Evolutionary conservation across 53 echinoderm and acorn worm species (phyloP).

Genomic region (Holothuria scabra): DNA sequence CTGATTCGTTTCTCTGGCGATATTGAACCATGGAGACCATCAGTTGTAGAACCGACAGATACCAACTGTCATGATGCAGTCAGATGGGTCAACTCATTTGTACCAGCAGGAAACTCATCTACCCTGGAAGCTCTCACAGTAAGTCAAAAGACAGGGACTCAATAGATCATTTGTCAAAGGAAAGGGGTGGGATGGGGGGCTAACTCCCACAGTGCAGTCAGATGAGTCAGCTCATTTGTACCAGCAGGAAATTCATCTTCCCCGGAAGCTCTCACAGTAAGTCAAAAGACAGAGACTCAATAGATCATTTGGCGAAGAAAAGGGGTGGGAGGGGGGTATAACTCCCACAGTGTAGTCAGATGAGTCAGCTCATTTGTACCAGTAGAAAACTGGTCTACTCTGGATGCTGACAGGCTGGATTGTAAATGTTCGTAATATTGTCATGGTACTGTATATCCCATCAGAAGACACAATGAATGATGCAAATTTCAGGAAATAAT

Average conservation of each 20-base stretch:
- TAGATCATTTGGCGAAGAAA: neutral
- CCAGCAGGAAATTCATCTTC: constrained; percentile 97
- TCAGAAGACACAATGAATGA: too few species aligned
- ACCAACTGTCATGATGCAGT: constrained; percentile 97
- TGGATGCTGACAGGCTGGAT: constrained; percentile 64
- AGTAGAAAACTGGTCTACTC: constrained; percentile 92
- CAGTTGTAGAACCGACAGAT: constrained; percentile 81
- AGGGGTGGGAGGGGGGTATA: constrained; percentile 2
- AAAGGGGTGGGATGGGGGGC: neutral
- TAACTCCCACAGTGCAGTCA: constrained; percentile 93
- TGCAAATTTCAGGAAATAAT: too few species aligned
- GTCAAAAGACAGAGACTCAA: neutral
- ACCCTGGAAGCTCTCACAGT: constrained; percentile 94
- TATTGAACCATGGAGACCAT: constrained; percentile 94
- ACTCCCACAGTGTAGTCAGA: constrained; percentile 92
- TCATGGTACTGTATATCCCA: too few species aligned
- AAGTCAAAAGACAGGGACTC: constrained; percentile 18
- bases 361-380: constrained; percentile 95
- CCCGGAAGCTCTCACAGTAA: constrained; percentile 88
- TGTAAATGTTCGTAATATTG: too few species aligned
- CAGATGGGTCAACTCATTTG: constrained; percentile 93
- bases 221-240: constrained; percentile 93
- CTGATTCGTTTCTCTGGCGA: constrained; percentile 98
- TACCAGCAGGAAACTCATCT: constrained; percentile 94
- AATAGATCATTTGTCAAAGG: neutral